Conservation (phyloP, 2,797 vertebrate genomes). For the Harpagifer antarcticus region DNA sequence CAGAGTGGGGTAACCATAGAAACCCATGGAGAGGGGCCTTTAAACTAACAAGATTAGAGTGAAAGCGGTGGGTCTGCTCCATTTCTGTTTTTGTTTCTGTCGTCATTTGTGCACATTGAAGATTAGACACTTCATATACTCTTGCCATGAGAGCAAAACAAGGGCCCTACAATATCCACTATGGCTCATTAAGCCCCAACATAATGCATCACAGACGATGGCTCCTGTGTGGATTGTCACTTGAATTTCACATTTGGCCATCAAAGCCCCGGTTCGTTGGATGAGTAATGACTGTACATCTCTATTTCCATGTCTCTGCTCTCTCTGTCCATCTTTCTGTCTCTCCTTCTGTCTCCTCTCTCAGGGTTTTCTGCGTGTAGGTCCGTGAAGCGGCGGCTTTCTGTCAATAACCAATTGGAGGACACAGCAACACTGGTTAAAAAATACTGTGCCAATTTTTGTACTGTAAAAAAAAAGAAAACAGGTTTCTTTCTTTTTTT, state of each 20-base stretch:
- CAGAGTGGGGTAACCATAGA: constrained; percentile 81
- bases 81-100: constrained; percentile 71
- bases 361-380: constrained; percentile 88
- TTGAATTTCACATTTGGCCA: constrained; percentile 77
- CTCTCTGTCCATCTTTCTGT: constrained; percentile 44
- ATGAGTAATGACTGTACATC: constrained; percentile 73
- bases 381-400: constrained; percentile 49
- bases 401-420: constrained; percentile 54
- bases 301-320: constrained; percentile 64
- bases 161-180: constrained; percentile 70
- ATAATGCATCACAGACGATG: constrained; percentile 74
- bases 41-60: constrained; percentile 82
- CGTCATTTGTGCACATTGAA: constrained; percentile 71
- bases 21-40: constrained; percentile 72
- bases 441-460: constrained; percentile 89
- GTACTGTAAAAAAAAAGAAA: constrained; percentile 71
- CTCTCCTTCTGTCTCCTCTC: constrained; percentile 55
- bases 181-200: constrained; percentile 70
- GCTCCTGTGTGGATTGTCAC: constrained; percentile 76
- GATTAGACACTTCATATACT: constrained; percentile 76
- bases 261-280: constrained; percentile 64
- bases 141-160: constrained; percentile 68
- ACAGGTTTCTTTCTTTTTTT: constrained; percentile 66
- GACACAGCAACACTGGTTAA: constrained; percentile 65
- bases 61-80: constrained; percentile 70